These are phyloP conservation scores for Alloplasta piceator DNA, from an alignment of 2,888 invertebrate genomes.

Conservation along the genomic window DNA sequence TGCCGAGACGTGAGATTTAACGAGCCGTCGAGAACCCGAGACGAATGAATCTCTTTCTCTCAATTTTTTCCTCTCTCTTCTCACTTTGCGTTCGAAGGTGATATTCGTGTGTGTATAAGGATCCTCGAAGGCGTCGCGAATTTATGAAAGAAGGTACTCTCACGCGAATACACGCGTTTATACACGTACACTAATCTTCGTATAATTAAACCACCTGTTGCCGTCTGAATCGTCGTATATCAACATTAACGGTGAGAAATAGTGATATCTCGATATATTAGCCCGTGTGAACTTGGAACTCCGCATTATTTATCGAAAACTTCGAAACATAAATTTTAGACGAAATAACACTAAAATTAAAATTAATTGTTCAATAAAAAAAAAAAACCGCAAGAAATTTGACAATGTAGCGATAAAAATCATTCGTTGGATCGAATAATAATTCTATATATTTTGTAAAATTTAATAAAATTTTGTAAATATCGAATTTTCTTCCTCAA, in stretches of 20 bases:
- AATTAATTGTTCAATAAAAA: too few relatives aligned
- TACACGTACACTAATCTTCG: background rate
- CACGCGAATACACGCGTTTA: background rate
- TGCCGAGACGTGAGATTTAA: conserved; percentile 59
- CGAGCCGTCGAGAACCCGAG: conserved; percentile 62
- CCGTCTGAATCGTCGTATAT: conserved; percentile 39
- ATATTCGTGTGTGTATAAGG: conserved; percentile 7
- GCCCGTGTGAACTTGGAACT: too few relatives aligned
- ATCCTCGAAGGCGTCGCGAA: conserved; percentile 39
- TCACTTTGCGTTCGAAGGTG: conserved; percentile 44
- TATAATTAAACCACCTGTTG: conserved; percentile 49
- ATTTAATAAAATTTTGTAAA: too few relatives aligned
- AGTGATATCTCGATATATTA: conserved; percentile 11
- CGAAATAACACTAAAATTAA: too few relatives aligned
- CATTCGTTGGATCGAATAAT: too few relatives aligned
- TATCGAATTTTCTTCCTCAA: too few relatives aligned
- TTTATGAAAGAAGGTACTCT: conserved; percentile 40
- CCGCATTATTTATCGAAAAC: too few relatives aligned
- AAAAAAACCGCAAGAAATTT: too few relatives aligned
- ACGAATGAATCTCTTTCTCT: conserved; percentile 56
- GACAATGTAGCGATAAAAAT: too few relatives aligned
- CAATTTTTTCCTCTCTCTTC: background rate
- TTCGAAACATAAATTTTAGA: too few relatives aligned
- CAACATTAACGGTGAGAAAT: conserved; percentile 3
- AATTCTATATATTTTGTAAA: too few relatives aligned